phyloP scores from a whole-genome alignment of 2,113 vertebrate species.

The Embiotoca jacksoni region DNA sequence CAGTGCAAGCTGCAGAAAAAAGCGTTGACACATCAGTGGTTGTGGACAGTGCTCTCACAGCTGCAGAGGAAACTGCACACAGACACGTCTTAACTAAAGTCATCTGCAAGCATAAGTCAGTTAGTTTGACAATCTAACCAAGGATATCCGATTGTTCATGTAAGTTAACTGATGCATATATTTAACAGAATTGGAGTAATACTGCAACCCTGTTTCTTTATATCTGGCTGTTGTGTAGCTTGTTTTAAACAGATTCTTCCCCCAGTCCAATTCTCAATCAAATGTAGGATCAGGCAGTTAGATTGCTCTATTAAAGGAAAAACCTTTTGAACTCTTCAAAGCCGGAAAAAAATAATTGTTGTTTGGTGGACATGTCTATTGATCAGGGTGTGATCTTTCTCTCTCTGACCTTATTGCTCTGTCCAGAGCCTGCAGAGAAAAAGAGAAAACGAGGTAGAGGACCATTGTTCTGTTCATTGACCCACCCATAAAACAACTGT shows the following conservation, averaged over 20 bases:
- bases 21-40: neutral
- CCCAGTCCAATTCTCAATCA: neutral
- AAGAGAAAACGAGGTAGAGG: conserved; percentile 16
- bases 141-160: too few species aligned
- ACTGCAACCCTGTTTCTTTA: too few species aligned
- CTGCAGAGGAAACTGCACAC: neutral
- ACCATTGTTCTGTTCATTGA: conserved; percentile 57
- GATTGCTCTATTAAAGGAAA: too few species aligned
- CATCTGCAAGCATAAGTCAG: neutral
- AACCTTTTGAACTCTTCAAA: neutral
- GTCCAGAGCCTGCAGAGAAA: conserved; percentile 19
- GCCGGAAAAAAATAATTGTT: neutral
- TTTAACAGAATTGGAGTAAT: too few species aligned
- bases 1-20: too few species aligned
- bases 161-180: too few species aligned
- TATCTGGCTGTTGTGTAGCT: too few species aligned
- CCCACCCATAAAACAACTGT: conserved; percentile 46
- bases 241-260: neutral
- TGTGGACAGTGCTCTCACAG: neutral
- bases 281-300: neutral
- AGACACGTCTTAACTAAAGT: neutral
- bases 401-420: conserved; percentile 44
- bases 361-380: conserved; percentile 20
- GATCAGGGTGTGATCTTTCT: conserved; percentile 26
- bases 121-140: neutral